Evolutionary conservation across 2,797 vertebrate genomes (phyloP).

Genomic region (Gila robusta): DNA sequence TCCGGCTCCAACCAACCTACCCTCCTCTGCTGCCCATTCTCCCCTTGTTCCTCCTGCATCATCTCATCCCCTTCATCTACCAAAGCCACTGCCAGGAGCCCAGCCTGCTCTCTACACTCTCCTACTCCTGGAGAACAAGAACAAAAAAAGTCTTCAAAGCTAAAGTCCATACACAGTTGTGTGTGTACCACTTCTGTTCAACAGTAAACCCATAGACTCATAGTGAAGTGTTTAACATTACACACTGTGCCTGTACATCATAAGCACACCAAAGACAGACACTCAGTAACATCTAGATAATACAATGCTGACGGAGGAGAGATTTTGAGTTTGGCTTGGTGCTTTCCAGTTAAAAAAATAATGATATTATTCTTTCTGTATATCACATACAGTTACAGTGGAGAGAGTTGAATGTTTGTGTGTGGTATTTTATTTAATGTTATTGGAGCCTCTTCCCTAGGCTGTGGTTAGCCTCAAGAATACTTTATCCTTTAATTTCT

Average conservation of each 20-base stretch:
- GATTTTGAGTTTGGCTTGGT: conserved; percentile 61
- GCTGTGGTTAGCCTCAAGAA: conserved; percentile 43
- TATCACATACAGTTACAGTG: conserved; percentile 61
- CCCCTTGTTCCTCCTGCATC: conserved; percentile 59
- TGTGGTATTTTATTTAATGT: conserved; percentile 61
- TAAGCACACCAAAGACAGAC: conserved; percentile 76
- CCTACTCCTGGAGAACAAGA: conserved; percentile 32
- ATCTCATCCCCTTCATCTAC: conserved; percentile 73
- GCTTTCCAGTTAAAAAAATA: conserved; percentile 40
- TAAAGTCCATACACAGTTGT: conserved; percentile 37
- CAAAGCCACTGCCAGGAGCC: conserved; percentile 79
- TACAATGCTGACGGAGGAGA: conserved; percentile 61
- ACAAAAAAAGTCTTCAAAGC: conserved; percentile 46
- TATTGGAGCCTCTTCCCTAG: conserved; percentile 65
- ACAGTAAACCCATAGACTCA: conserved; percentile 65
- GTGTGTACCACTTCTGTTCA: conserved; percentile 61
- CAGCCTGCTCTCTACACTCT: conserved; percentile 55
- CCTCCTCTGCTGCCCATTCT: conserved; percentile 55
- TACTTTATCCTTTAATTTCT: conserved; percentile 17
- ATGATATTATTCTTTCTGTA: conserved; percentile 38
- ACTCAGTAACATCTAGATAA: conserved; percentile 44
- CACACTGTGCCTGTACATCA: conserved; percentile 60
- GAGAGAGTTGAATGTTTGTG: conserved; percentile 68
- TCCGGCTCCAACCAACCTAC: conserved; percentile 8
- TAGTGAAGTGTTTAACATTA: conserved; percentile 40